Base-by-base conservation (phyloP, 1,140 invertebrate species). In the Metopolophium dirhodum region DNA sequence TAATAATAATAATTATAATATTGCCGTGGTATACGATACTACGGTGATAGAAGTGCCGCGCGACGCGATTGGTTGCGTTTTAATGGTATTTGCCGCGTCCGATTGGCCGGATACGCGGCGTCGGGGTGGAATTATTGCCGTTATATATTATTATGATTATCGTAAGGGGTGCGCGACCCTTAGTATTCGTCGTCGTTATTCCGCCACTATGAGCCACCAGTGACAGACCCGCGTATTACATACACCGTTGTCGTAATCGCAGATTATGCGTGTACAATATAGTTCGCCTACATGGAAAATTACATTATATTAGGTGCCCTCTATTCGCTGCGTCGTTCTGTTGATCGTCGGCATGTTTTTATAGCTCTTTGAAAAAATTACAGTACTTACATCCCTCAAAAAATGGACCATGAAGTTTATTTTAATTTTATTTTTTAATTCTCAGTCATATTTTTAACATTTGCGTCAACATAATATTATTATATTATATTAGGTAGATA, bases 71-170 rank as follows among this genome's bases (percentile, higher is more conserved):
- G 91, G 91, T 93, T 37, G 45, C 37, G 37, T 93, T 93, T 86
- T 93, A 93, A 93, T 93, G 91, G 91, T 83, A 93, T 93, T 93
- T 86, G 82, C 82, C 91, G 85, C 91, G 91, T 93, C 91, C 91
- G 91, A 93, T 93, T 93, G 91, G 91, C 91, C 91, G 91, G 91
- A 93, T 93, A 93, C 82, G 11, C 82, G 82, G 30, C 47, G 91
- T 54, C 82, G 47, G 91, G 91, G 91, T 93, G 82, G 91, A 93
- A 93, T 93, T 93, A 93, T 93, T 86, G 91, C 91, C 91, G 91
- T 93, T 93, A 93, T 93, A 93, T 93, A 93, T 93, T 91, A 91
- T 91, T 86, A 85, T 86, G 91, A 93, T 93, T 57, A 49, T 82
- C 35, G 49, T 86, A 57, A 93, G 82, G 91, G 91, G 82, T 86